Percentiles rank a stretch among this genome's conserved stretches.
phyloP scores from a whole-genome alignment of 1,140 invertebrate species.

The Cotesia vestalis region DNA sequence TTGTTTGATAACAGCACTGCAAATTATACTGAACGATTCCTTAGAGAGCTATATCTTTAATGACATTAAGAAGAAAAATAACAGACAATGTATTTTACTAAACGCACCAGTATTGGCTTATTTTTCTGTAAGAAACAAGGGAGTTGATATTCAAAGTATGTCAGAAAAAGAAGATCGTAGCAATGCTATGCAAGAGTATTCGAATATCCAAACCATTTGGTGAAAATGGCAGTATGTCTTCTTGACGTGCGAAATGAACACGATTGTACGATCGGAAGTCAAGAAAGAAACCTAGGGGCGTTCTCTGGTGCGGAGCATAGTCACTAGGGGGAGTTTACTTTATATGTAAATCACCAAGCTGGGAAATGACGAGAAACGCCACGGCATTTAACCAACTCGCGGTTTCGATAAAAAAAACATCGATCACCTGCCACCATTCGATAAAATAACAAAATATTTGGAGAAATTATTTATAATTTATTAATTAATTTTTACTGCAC shows the following conservation, averaged over 20 bases:
- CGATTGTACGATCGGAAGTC: slow-evolving; percentile 54
- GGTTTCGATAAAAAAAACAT: slow-evolving; percentile 12
- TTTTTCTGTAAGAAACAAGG: slow-evolving; percentile 38
- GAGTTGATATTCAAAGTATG: slow-evolving; percentile 17
- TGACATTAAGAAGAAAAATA: slow-evolving; percentile 22
- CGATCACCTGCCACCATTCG: slow-evolving; percentile 14
- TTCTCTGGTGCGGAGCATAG: slow-evolving; percentile 13
- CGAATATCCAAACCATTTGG: slow-evolving; percentile 58
- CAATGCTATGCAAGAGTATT: slow-evolving; percentile 40
- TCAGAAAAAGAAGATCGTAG: slow-evolving; percentile 40
- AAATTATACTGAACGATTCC: slow-evolving; percentile 46
- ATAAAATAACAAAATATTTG: neutral
- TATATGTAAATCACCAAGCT: slow-evolving; percentile 40
- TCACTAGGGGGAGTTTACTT: slow-evolving; percentile 39
- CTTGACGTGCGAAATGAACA: slow-evolving; percentile 57
- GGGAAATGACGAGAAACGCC: slow-evolving; percentile 24
- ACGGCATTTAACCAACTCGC: slow-evolving; percentile 28
- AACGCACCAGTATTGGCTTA: slow-evolving; percentile 35
- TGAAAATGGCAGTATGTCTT: slow-evolving; percentile 50
- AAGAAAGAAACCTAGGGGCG: slow-evolving; percentile 31
- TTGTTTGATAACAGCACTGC: slow-evolving; percentile 8
- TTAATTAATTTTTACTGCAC: neutral
- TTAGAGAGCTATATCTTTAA: slow-evolving; percentile 41
- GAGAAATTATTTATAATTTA: neutral
- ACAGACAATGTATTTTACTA: slow-evolving; percentile 24